These are phyloP conservation scores for Drosophila hamatofila DNA, from an alignment of 2,888 invertebrate genomes.

Conservation along the genomic window DNA sequence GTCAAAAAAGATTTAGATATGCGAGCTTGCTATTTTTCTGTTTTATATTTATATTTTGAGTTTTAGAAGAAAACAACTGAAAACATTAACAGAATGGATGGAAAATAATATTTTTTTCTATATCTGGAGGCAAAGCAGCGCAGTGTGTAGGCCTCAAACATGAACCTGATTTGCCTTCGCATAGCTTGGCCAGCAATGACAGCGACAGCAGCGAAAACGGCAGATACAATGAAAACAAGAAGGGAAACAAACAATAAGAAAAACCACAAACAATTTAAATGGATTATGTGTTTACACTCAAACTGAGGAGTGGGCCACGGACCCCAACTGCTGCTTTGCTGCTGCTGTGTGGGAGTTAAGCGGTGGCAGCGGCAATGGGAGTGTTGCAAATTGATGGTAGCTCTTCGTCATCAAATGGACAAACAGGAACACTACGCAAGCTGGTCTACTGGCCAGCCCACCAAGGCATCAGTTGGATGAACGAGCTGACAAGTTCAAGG, in stretches of 20 bases:
- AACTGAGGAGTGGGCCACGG: slow-evolving; percentile 43
- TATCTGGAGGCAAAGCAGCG: slow-evolving; percentile 38
- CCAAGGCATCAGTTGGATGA: slow-evolving; percentile 56
- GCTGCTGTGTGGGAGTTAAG: slow-evolving; percentile 29
- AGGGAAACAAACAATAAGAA: slow-evolving; percentile 77
- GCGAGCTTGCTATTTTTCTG: neutral
- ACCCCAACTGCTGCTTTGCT: slow-evolving; percentile 18
- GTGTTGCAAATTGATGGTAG: slow-evolving; percentile 76
- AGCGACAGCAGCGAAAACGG: slow-evolving; percentile 56
- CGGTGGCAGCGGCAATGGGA: slow-evolving; percentile 34
- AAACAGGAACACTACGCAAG: slow-evolving; percentile 53
- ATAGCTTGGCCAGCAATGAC: slow-evolving; percentile 56
- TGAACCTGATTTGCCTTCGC: slow-evolving; percentile 58
- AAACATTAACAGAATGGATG: slow-evolving; percentile 20
- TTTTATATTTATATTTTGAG: no score
- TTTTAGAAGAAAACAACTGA: neutral
- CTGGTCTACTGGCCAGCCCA: slow-evolving; percentile 20
- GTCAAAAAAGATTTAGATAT: no score
- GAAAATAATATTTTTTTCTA: slow-evolving; percentile 29
- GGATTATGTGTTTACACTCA: slow-evolving; percentile 78
- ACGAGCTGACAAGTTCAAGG: slow-evolving; percentile 73
- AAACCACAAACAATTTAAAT: slow-evolving; percentile 80
- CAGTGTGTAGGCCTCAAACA: slow-evolving; percentile 51
- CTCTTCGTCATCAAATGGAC: slow-evolving; percentile 73
- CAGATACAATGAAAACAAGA: slow-evolving; percentile 63